Evolutionary conservation across 2,888 invertebrate species (phyloP).

Genomic region (Agonopterix arenella): DNA sequence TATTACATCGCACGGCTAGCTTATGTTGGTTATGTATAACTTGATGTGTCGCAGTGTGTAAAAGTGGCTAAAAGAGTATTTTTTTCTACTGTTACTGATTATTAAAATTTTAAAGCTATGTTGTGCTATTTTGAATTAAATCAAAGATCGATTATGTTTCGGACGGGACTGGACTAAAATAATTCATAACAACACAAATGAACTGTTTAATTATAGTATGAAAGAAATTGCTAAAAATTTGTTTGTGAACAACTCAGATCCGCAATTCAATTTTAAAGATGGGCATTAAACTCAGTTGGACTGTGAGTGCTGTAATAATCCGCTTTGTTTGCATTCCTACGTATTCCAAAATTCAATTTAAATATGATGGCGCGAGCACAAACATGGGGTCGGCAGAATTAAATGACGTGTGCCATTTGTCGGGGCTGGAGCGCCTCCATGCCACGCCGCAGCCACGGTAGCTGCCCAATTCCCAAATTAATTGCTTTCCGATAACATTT

Average conservation of each 20-base stretch:
- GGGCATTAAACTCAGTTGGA: slow-evolving; percentile 36
- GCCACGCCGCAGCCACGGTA: slow-evolving; percentile 25
- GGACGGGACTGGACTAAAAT: no score
- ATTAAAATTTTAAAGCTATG: no score
- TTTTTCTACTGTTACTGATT: no score
- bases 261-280: slow-evolving; percentile 41
- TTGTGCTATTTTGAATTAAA: no score
- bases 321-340: slow-evolving; percentile 53
- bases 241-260: neutral
- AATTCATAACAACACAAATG: no score
- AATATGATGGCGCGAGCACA: slow-evolving; percentile 67
- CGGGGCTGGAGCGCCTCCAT: slow-evolving; percentile 28
- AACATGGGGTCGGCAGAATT: slow-evolving; percentile 71
- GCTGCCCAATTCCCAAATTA: slow-evolving; percentile 56
- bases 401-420: slow-evolving; percentile 68
- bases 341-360: slow-evolving; percentile 68
- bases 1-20: no score
- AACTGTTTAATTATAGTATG: no score
- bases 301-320: slow-evolving; percentile 39
- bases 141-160: no score
- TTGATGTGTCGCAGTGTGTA: no score
- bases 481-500: slow-evolving; percentile 67
- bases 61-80: no score
- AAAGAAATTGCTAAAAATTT: no score
- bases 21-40: no score